Conservation (phyloP, 1,140 invertebrate species). For the Vollenhovia emeryi region DNA sequence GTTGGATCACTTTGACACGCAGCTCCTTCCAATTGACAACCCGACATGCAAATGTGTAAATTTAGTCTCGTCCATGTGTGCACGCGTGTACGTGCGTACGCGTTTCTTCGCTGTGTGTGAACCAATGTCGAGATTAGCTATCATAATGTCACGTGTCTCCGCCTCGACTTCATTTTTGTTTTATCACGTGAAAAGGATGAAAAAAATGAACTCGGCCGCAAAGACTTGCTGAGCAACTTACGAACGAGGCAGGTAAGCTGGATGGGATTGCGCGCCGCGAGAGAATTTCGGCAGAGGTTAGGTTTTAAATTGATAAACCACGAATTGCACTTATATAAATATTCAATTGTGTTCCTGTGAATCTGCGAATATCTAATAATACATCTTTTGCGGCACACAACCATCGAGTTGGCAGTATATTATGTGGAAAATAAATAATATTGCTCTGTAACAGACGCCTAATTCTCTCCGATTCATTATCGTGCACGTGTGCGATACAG, state of each 20-base stretch:
- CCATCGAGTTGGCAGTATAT: neutral
- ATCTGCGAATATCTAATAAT: neutral
- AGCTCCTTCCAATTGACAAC: conserved; percentile 2
- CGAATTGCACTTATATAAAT: conserved; percentile 26
- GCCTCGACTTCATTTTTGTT: conserved; percentile 64
- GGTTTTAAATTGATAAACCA: conserved; percentile 40
- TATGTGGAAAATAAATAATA: neutral
- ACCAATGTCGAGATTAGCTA: conserved; percentile 58
- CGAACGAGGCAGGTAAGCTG: conserved; percentile 37
- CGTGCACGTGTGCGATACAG: neutral
- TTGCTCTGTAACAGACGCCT: neutral
- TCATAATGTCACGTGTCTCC: conserved; percentile 72
- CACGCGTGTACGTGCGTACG: neutral
- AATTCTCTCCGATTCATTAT: neutral
- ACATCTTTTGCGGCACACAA: neutral
- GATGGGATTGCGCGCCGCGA: neutral
- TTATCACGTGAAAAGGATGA: conserved; percentile 73
- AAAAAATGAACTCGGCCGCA: conserved; percentile 60
- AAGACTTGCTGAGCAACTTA: conserved; percentile 40
- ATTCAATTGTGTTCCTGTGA: neutral
- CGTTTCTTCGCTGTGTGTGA: neutral
- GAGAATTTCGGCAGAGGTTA: conserved; percentile 50
- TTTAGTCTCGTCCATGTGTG: conserved; percentile 43
- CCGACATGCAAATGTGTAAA: conserved; percentile 42
- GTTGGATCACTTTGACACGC: neutral